phyloP scores from a whole-genome alignment of 1,140 invertebrate genomes.

The Lerema accius region DNA sequence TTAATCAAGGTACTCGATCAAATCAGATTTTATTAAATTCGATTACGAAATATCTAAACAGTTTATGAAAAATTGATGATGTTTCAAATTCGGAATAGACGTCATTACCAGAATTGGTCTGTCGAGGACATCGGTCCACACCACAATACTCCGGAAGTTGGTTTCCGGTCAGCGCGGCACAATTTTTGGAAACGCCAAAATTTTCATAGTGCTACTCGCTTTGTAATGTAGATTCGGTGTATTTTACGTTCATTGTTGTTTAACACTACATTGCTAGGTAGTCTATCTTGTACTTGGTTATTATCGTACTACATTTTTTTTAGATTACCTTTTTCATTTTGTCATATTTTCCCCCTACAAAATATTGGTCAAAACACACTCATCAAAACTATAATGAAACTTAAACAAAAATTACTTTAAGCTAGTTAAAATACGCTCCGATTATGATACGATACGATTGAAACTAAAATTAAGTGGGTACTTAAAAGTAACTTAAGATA shows the following conservation, averaged over 20 bases:
- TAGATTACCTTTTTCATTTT: too few species aligned
- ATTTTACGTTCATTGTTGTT: constrained; percentile 32
- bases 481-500: too few species aligned
- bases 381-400: too few species aligned
- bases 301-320: too few species aligned
- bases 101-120: constrained; percentile 59
- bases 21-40: too few species aligned
- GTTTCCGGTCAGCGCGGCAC: constrained; percentile 69
- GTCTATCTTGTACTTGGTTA: constrained; percentile 18
- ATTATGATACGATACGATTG: too few species aligned
- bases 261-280: constrained; percentile 1
- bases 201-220: constrained; percentile 60
- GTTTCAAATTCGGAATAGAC: constrained; percentile 61
- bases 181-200: constrained; percentile 78
- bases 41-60: neutral
- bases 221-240: constrained; percentile 70
- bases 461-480: too few species aligned
- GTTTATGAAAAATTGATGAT: constrained; percentile 49
- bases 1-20: too few species aligned
- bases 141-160: constrained; percentile 66
- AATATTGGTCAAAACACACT: too few species aligned
- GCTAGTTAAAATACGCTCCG: too few species aligned
- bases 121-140: constrained; percentile 74
- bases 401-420: too few species aligned
- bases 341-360: too few species aligned